These are phyloP conservation scores for Cryptophagus acutangulus DNA, from an alignment of 2,888 invertebrate species.

Conservation along the genomic window DNA sequence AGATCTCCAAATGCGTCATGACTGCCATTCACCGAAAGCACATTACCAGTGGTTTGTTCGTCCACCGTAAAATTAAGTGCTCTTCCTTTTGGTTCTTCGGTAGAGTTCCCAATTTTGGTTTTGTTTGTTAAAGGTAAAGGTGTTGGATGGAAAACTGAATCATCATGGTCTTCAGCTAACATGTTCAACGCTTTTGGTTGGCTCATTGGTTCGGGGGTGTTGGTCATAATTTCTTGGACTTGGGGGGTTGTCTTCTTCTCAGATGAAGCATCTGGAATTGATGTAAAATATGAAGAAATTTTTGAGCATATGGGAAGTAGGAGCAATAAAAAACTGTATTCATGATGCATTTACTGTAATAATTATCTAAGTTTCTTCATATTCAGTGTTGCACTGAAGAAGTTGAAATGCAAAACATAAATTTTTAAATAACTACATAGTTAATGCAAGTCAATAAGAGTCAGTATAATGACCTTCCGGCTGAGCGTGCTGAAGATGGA, in stretches of 20 bases:
- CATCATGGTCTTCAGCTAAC: conserved; percentile 37
- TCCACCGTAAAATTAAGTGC: conserved; percentile 42
- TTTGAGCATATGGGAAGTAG: too few relatives aligned
- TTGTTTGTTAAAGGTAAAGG: conserved; percentile 19
- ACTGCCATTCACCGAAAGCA: conserved; percentile 27
- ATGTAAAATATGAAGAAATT: too few relatives aligned
- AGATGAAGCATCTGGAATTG: too few relatives aligned
- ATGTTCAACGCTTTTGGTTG: conserved; percentile 36
- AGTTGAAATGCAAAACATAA: too few relatives aligned
- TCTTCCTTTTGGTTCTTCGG: conserved; percentile 32
- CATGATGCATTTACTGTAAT: too few relatives aligned
- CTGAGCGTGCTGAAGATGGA: conserved; percentile 1
- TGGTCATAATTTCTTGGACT: conserved; percentile 29
- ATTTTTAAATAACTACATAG: too few relatives aligned
- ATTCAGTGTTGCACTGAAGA: too few relatives aligned
- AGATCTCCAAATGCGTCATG: conserved; percentile 52
- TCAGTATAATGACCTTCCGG: conserved; percentile 4
- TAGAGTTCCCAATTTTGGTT: conserved; percentile 12
- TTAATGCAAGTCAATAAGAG: too few relatives aligned
- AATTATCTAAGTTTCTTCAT: too few relatives aligned
- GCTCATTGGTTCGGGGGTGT: conserved; percentile 30
- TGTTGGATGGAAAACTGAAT: conserved; percentile 27
- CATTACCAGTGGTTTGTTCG: conserved; percentile 35
- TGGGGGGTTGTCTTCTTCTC: too few relatives aligned
- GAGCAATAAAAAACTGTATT: too few relatives aligned